Evolutionary conservation across 2,113 vertebrate genomes (phyloP).

Genomic region (Ochotona curzoniae): DNA sequence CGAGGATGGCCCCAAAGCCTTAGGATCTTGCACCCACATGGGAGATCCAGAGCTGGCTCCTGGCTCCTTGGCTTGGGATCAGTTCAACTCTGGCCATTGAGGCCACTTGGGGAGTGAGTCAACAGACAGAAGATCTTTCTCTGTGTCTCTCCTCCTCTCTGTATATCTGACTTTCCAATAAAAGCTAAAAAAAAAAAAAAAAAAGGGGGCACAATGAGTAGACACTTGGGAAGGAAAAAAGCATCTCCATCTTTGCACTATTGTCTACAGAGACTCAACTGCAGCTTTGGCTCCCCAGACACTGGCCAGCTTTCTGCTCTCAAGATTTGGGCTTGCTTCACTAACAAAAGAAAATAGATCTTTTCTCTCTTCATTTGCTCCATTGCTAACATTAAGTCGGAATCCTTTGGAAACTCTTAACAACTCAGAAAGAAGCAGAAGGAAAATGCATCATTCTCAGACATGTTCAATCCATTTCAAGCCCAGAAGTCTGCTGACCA

Average conservation of each 20-base stretch:
- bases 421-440: background rate
- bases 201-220: background rate
- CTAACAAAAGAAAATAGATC: background rate
- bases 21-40: too few relatives aligned
- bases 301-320: background rate
- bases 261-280: background rate
- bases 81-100: too few relatives aligned
- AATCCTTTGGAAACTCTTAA: background rate
- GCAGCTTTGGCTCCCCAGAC: background rate
- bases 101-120: too few relatives aligned
- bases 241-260: background rate
- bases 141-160: too few relatives aligned
- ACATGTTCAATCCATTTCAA: background rate
- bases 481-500: background rate
- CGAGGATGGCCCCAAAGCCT: too few relatives aligned
- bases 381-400: background rate
- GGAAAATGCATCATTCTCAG: background rate
- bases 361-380: background rate
- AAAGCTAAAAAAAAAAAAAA: too few relatives aligned
- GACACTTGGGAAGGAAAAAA: background rate
- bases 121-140: too few relatives aligned
- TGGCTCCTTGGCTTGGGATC: too few relatives aligned
- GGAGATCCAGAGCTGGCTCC: too few relatives aligned
- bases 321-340: background rate
- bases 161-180: too few relatives aligned